Evolutionary conservation across 2,113 vertebrate genomes (phyloP), one percentile per base, ranked within the genome.

Genomic region (Pterophyllum scalare): DNA sequence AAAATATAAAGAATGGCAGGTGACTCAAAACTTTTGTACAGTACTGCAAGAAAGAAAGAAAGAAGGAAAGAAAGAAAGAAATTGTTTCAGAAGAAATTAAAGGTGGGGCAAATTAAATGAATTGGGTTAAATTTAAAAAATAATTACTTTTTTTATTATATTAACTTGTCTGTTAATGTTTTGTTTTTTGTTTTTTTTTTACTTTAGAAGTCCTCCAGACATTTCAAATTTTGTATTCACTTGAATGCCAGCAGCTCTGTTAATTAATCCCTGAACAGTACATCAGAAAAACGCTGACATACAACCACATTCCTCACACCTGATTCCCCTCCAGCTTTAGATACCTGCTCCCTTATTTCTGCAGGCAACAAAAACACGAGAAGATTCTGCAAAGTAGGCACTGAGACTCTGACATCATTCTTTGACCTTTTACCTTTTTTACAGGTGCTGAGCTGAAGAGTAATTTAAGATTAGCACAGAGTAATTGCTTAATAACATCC

Each of bases 301-400:
- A 22, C 59, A 49, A 57, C 60, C 65, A 80, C 67, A 49, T 81
- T 76, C 77, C 56, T 74, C 24, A 49, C 1, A 5, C 14, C 76
- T 2, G 52, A 35, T 79, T 38, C 43, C 75, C 79, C 59, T 81
- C 22, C 40, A 56, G 74, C 19, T 77, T 28, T 46, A 13, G n/a
- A 81, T 15, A n/a, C 33, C 59, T 22, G 57, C 10, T 56, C 22
- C 31, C 59, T 54, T 46, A 35, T 56, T 12, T 59, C 75, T 79
- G 60, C 35, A 81, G 74, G 77, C 76, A 72, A 54, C 20, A 17
- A n/a, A 84, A 78, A 72, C 76, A 78, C 54, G 56, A 85, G 52
- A 49, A 31, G 62, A 17, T 12, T 59, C 17, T 7, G 75, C 57
- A 79, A 59, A 80, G 38, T 38, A 59, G 79, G 70, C 33, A 20